phyloP scores from a whole-genome alignment of 2,888 invertebrate species.

The Neocrepidodera transversa region DNA sequence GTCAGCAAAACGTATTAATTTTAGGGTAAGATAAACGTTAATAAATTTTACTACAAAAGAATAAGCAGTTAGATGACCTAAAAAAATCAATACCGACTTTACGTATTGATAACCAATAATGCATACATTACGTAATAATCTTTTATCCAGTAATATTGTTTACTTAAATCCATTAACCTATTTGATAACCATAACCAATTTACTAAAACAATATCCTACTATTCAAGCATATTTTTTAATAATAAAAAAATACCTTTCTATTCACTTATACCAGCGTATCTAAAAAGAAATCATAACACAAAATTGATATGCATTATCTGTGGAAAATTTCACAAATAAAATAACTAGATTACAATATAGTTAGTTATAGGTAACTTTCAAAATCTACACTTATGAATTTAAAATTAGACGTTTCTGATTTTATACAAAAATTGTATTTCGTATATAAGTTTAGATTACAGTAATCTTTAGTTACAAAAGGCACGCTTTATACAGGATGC shows the following conservation, averaged over 20 bases:
- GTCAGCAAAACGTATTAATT: too few relatives aligned
- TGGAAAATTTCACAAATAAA: slow-evolving; percentile 23
- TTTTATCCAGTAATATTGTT: background rate
- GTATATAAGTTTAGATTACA: slow-evolving; percentile 18
- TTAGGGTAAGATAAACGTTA: too few relatives aligned
- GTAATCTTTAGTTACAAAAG: slow-evolving; percentile 6
- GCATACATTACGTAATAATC: background rate
- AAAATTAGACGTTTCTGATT: slow-evolving; percentile 12
- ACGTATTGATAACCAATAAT: too few relatives aligned
- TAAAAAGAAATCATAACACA: slow-evolving; percentile 8
- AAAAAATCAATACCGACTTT: too few relatives aligned
- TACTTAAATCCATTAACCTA: background rate
- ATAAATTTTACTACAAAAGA: too few relatives aligned
- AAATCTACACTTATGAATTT: slow-evolving; percentile 16
- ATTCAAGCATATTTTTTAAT: background rate
- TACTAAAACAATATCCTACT: background rate
- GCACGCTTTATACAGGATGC: slow-evolving; percentile 2
- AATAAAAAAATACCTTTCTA: slow-evolving; percentile 16
- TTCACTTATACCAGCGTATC: background rate
- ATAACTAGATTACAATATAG: slow-evolving; percentile 17
- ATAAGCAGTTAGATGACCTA: too few relatives aligned
- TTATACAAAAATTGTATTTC: slow-evolving; percentile 11
- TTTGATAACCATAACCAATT: background rate
- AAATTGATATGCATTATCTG: slow-evolving; percentile 19
- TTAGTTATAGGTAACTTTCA: slow-evolving; percentile 22